Conservation (phyloP, 2,113 vertebrate species). For the Pogonocichla stellata region DNA sequence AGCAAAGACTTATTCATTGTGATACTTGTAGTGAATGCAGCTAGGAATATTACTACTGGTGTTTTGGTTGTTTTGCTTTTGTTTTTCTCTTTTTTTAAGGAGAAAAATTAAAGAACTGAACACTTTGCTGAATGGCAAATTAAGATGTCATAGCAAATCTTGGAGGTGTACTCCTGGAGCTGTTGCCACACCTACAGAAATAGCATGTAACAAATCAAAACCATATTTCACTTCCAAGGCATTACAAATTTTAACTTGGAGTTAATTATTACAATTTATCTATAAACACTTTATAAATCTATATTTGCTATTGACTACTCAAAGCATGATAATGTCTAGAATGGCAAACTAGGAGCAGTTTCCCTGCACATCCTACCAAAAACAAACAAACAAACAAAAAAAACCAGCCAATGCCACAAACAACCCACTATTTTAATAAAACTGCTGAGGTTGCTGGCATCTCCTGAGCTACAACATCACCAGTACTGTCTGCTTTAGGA, state of each 20-base stretch:
- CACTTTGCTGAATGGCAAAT: neutral
- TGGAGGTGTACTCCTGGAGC: neutral
- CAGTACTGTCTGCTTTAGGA: neutral
- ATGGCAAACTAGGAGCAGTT: neutral
- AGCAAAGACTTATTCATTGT: neutral
- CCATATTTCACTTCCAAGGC: neutral
- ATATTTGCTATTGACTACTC: neutral
- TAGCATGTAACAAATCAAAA: neutral
- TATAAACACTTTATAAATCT: neutral
- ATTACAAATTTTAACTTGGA: neutral
- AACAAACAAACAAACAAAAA: neutral
- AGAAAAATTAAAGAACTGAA: neutral
- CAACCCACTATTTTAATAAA: neutral
- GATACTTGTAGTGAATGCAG: neutral
- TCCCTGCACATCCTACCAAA: neutral
- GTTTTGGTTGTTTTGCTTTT: accelerated
- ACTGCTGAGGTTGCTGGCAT: neutral
- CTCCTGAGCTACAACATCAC: neutral
- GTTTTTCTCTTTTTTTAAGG: neutral
- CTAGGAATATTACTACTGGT: neutral
- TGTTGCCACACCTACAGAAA: neutral
- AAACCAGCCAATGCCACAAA: neutral
- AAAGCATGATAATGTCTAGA: neutral
- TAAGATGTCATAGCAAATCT: neutral
- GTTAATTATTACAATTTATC: neutral